A percentile compares a stretch with the other conserved stretches of the same genome.
Conservation (phyloP, 2,888 invertebrate genomes). For the Drosophila rellima region DNA sequence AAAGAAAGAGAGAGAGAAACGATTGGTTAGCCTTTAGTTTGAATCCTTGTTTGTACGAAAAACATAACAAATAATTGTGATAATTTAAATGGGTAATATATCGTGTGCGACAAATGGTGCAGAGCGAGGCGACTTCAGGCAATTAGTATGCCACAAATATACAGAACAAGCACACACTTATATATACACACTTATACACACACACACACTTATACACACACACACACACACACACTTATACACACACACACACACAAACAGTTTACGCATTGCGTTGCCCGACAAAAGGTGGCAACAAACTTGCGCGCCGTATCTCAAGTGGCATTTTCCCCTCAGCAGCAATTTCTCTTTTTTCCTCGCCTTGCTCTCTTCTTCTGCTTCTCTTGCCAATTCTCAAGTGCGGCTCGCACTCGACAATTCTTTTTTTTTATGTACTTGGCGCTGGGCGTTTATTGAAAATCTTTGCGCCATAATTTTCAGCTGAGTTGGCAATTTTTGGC, state of each 20-base stretch:
- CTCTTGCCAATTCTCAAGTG: conserved; percentile 57
- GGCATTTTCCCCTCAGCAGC: conserved; percentile 30
- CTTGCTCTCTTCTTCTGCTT: background rate
- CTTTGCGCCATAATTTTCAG: conserved; percentile 64
- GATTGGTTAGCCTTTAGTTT: conserved; percentile 12
- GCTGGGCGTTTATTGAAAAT: conserved; percentile 66
- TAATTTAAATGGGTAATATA: conserved; percentile 46
- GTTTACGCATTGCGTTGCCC: conserved; percentile 33
- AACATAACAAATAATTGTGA: conserved; percentile 28
- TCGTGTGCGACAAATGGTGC: conserved; percentile 46
- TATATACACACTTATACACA: conserved; percentile 1
- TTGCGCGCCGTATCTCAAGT: conserved; percentile 70
- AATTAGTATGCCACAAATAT: conserved; percentile 56
- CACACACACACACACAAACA: conserved; percentile 2
- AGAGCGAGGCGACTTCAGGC: conserved; percentile 50
- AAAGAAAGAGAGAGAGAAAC: background rate
- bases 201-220: background rate
- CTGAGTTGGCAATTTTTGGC: conserved; percentile 64
- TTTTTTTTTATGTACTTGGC: conserved; percentile 52
- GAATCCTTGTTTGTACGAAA: conserved; percentile 10
- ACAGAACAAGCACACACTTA: conserved; percentile 1
- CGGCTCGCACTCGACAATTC: conserved; percentile 74
- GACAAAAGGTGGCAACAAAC: conserved; percentile 80
- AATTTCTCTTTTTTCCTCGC: conserved; percentile 9
- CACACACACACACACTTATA: background rate